Evolutionary conservation across 2,113 vertebrate genomes (phyloP), one percentile per base, ranked within the genome.

Genomic region (Ptilonorhynchus violaceus): DNA sequence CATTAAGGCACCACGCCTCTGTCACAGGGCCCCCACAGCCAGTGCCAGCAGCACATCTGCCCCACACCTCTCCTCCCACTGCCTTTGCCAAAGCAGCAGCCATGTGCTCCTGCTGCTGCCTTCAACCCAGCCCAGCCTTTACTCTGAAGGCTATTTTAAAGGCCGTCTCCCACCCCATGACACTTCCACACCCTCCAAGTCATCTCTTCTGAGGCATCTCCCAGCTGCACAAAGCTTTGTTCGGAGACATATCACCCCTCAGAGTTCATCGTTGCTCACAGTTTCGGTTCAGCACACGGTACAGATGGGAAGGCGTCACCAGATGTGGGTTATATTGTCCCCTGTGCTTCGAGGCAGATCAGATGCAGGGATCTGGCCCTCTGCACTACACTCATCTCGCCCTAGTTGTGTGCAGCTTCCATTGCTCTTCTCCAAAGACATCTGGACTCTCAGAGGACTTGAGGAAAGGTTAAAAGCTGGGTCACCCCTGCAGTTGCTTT

Each of bases 401-500:
- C 52, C 72, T 88, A 59, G 11, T 28, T 59, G 9, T 30, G 14
- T 46, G n/a, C 67, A 50, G 39, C 31, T 86, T 63, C 66, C 72
- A 83, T 3, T 35, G 56, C 69, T 90, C 78, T 89, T 76, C 85
- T 91, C 88, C 39, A 72, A 91, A 84, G 86, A 91, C 80, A 84
- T 94, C 79, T 93, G 92, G 91, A 5, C 35, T 92, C 82, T 91
- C 85, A 33, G 52, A 89, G 80, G 60, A 92, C 91, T 75, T 7
- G 0, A 53, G 52, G 24, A 88, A 93, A 92, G 76, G 88, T 91
- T 91, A 96, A 96, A 92, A 92, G 90, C 56, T 64, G 37, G 68
- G 64, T 92, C 72, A 90, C 37, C 72, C 56, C 64, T 72, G 44
- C 83, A 81, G 64, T 89, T 46, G 68, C 56, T 92, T 87, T 87